Evolutionary conservation across 2,888 invertebrate genomes (phyloP).

Genomic region (Apotomis betuletana): DNA sequence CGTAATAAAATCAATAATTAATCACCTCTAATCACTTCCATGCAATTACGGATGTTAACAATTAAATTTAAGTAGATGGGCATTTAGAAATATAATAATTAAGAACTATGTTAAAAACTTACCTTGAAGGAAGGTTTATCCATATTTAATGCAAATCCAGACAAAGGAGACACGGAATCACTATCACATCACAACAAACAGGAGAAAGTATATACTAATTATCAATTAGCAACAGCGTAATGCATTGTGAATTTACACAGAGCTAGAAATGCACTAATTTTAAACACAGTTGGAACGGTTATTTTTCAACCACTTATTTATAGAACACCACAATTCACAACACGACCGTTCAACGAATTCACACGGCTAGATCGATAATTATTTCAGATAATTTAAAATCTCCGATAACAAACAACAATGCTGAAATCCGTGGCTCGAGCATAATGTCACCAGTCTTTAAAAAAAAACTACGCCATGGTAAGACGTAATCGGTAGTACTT

Average conservation of each 20-base stretch:
- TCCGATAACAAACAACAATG: conserved; percentile 26
- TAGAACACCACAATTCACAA: conserved; percentile 46
- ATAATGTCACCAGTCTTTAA: conserved; percentile 28
- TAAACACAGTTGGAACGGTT: conserved; percentile 52
- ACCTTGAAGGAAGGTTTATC: conserved; percentile 79
- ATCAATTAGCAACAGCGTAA: conserved; percentile 17
- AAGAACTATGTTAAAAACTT: conserved; percentile 43
- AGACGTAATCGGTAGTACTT: conserved; percentile 29
- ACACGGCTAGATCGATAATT: conserved; percentile 24
- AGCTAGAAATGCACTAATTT: conserved; percentile 69
- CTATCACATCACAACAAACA: conserved; percentile 57
- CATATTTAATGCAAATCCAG: conserved; percentile 68
- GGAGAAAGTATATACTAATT: conserved; percentile 23
- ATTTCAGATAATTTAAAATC: conserved; percentile 26
- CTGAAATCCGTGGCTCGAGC: conserved; percentile 15
- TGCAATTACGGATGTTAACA: background rate
- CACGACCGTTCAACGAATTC: conserved; percentile 8
- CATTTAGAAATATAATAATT: conserved; percentile 37
- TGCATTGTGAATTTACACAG: conserved; percentile 65
- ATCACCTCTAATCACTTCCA: conserved; percentile 6
- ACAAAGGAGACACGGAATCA: conserved; percentile 58
- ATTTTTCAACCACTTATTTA: conserved; percentile 61
- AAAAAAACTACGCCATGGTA: conserved; percentile 26
- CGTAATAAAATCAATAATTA: conserved; percentile 23
- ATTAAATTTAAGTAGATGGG: background rate